These are phyloP conservation scores for Brachyistius frenatus DNA, from an alignment of 2,113 vertebrate species.

Conservation along the genomic window DNA sequence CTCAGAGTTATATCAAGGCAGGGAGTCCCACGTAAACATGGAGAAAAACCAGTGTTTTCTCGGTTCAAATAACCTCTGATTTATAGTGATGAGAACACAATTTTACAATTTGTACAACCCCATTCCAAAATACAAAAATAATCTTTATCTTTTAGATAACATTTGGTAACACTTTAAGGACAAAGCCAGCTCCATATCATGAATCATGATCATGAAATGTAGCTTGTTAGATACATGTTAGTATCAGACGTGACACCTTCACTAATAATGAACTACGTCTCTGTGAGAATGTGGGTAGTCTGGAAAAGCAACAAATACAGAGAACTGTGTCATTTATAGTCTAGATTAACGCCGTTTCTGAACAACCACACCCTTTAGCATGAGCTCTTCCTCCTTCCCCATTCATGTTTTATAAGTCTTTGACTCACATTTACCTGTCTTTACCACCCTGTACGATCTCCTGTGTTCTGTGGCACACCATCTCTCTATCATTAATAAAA, in stretches of 20 bases:
- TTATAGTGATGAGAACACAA: constrained; percentile 76
- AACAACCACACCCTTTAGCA: constrained; percentile 68
- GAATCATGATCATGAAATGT: constrained; percentile 66
- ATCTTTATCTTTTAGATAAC: constrained; percentile 83
- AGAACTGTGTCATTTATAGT: constrained; percentile 57
- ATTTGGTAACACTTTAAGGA: constrained; percentile 87
- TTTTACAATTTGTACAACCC: constrained; percentile 85
- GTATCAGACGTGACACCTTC: constrained; percentile 76
- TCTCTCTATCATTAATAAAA: constrained; percentile 52
- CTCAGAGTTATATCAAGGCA: constrained; percentile 46
- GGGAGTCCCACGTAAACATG: constrained; percentile 69
- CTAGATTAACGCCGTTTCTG: constrained; percentile 62
- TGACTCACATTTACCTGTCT: constrained; percentile 51
- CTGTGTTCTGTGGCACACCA: constrained; percentile 55
- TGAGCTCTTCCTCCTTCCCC: constrained; percentile 51
- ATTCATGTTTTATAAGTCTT: constrained; percentile 45
- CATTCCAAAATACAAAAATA: constrained; percentile 89
- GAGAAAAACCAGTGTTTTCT: constrained; percentile 77
- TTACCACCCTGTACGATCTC: constrained; percentile 48
- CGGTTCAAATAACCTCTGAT: constrained; percentile 75
- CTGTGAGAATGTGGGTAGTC: constrained; percentile 75
- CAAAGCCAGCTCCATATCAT: constrained; percentile 72
- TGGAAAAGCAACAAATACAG: constrained; percentile 72
- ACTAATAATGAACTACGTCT: constrained; percentile 70
- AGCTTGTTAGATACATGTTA: constrained; percentile 74